phyloP scores from a whole-genome alignment of 2,113 vertebrate species.

The Alces alces region DNA sequence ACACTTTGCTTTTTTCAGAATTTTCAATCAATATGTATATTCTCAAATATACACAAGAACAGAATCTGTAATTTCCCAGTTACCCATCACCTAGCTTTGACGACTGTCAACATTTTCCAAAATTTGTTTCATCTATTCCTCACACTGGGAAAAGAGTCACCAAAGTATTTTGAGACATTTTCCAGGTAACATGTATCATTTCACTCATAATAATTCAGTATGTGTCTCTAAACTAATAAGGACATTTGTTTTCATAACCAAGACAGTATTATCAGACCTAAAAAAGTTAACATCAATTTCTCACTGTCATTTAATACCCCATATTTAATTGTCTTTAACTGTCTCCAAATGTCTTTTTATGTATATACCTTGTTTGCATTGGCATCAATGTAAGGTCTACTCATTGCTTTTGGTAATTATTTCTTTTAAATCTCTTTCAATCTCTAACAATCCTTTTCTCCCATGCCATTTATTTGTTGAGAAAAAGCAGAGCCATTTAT shows the following conservation, averaged over 20 bases:
- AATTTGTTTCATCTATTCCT: neutral
- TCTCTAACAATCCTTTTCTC: neutral
- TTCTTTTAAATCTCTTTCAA: neutral
- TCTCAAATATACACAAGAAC: neutral
- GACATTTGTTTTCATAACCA: neutral
- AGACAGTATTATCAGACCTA: neutral
- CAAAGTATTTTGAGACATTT: neutral
- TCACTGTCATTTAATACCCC: neutral
- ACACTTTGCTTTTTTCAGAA: neutral
- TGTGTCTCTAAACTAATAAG: neutral
- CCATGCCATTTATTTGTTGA: neutral
- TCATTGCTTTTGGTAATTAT: neutral
- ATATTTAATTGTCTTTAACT: neutral
- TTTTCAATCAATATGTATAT: neutral
- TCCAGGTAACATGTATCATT: neutral
- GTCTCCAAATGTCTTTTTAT: neutral
- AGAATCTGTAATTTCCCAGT: neutral
- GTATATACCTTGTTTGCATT: neutral
- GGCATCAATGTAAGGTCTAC: neutral
- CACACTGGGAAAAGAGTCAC: neutral
- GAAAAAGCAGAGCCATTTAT: neutral
- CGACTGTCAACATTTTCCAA: neutral
- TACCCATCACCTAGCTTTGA: neutral
- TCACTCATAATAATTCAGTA: neutral
- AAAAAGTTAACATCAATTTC: neutral